phyloP scores from a whole-genome alignment of 1,140 invertebrate genomes.

The Psilanteris sp. region DNA sequence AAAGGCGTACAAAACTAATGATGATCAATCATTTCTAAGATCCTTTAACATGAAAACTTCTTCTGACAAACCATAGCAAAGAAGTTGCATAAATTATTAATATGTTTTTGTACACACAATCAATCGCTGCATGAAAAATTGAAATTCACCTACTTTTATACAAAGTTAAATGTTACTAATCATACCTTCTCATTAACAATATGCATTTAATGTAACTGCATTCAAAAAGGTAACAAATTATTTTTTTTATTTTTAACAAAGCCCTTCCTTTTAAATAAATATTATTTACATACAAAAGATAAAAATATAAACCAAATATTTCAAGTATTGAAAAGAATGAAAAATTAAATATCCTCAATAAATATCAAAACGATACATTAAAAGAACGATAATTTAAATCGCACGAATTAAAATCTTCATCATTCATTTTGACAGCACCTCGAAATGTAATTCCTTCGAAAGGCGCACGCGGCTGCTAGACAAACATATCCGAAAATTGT shows the following conservation, averaged over 20 bases:
- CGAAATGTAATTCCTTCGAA: constrained; percentile 34
- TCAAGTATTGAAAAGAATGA: neutral
- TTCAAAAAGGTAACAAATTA: constrained; percentile 9
- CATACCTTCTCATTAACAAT: neutral
- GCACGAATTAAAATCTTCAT: neutral
- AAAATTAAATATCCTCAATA: constrained; percentile 45
- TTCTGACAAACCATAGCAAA: constrained; percentile 10
- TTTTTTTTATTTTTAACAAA: constrained; percentile 6
- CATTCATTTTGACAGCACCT: constrained; percentile 37
- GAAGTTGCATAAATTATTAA: no score
- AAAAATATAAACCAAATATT: neutral
- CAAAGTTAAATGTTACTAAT: neutral
- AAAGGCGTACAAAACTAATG: constrained; percentile 50
- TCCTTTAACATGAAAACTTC: constrained; percentile 9
- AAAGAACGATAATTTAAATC: constrained; percentile 12
- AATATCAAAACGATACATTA: constrained; percentile 23
- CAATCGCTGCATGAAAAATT: no score
- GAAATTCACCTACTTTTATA: constrained; percentile 18
- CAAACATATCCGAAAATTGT: constrained; percentile 48
- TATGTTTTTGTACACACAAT: no score
- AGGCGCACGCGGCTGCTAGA: constrained; percentile 32
- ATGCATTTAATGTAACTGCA: constrained; percentile 2
- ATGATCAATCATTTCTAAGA: constrained; percentile 29
- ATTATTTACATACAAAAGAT: constrained; percentile 34
- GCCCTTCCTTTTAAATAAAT: constrained; percentile 47